These are phyloP conservation scores for Cybosia mesomella DNA, from an alignment of 2,888 invertebrate genomes.

Conservation along the genomic window DNA sequence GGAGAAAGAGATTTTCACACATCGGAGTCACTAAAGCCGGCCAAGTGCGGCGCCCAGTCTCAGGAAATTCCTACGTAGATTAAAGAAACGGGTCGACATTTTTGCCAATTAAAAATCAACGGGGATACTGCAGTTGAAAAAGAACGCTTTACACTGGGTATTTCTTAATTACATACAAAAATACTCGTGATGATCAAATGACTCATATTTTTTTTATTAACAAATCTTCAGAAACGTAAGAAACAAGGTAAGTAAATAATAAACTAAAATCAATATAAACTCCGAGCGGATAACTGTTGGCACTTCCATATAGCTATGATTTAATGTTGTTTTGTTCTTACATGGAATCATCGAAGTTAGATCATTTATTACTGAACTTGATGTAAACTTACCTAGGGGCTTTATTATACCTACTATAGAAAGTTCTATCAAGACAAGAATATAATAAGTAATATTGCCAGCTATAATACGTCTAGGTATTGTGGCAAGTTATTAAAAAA, in stretches of 20 bases:
- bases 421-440: not conserved
- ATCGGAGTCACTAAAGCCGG: too few species aligned
- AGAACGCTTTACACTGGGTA: not conserved
- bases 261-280: constrained; percentile 21
- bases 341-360: constrained; percentile 64
- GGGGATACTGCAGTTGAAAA: not conserved
- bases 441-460: too few species aligned
- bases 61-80: not conserved
- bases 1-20: not conserved
- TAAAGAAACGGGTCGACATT: not conserved
- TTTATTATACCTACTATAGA: constrained; percentile 26
- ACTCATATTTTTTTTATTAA: not conserved
- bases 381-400: constrained; percentile 42
- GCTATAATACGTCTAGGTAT: too few species aligned
- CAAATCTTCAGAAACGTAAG: constrained; percentile 4
- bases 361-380: constrained; percentile 67
- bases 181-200: too few species aligned
- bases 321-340: constrained; percentile 67
- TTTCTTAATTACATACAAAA: not conserved
- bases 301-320: constrained; percentile 55
- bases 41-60: too few species aligned
- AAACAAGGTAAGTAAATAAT: constrained; percentile 12
- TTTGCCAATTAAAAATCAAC: not conserved
- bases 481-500: too few species aligned
- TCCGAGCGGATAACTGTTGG: constrained; percentile 34